Evolutionary conservation across 2,797 vertebrate genomes (phyloP), one percentile per base, ranked within the genome.

Genomic region (Lepilemur septentrionalis): DNA sequence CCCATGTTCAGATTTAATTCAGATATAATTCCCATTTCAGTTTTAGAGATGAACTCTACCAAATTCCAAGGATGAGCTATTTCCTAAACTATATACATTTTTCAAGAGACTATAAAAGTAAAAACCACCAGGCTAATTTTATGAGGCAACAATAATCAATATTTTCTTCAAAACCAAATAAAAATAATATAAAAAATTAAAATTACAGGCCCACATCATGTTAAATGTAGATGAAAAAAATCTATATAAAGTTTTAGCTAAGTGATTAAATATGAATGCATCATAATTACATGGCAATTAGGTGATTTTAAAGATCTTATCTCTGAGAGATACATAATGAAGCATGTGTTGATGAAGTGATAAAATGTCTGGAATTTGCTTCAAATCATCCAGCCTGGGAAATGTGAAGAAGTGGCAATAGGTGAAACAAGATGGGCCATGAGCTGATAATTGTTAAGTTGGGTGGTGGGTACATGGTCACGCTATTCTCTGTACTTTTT

Each of bases 141-240:
- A 75, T 78, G 59, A 61, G 8, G 23, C 48, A 80, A 83, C 46
- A 86, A 89, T 50, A 90, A 75, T 72, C 48, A 85, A 30, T 72
- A n/a, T 92, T 95, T 81, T 57, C 43, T 80, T 85, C 55, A 92
- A 92, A 95, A 90, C 41, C 59, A 95, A 89, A 78, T 89, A 86
- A 70, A 84, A 89, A 22, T 72, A 84, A 89, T 79, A 67, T 30
- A 76, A 75, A 30, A 83, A 93, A 83, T 87, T 79, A 41, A 70
- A 94, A 41, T 55, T 65, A 52, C 15, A 57, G 38, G 32, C 5
- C 12, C 38, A 78, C 7, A 67, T 88, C 43, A 55, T 38, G 17
- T 50, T 57, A 90, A 92, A 82, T 46, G 48, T 43, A 78, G 50
- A 76, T 88, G 18, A 48, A 75, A 91, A 88, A 46, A 65, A 25